Percentiles rank a stretch among this genome's conserved stretches.
These are phyloP conservation scores for Lamellibrachia columna DNA, from an alignment of 2,888 invertebrate genomes.

Conservation along the genomic window DNA sequence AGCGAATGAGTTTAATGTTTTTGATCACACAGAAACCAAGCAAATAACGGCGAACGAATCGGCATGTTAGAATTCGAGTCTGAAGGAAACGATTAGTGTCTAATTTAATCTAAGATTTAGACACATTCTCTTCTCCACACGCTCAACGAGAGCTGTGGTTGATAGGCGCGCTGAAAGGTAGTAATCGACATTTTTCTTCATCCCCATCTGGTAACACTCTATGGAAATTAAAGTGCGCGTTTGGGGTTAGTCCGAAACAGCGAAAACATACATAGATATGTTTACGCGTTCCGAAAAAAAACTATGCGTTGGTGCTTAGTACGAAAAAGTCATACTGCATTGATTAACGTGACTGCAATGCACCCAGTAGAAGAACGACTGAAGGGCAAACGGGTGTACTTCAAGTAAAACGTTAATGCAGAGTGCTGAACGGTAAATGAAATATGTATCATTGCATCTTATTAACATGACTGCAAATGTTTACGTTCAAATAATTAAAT, in stretches of 20 bases:
- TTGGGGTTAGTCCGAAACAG: neutral
- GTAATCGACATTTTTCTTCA: neutral
- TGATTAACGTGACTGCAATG: neutral
- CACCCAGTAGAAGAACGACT: neutral
- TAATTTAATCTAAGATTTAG: neutral
- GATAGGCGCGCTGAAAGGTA: neutral
- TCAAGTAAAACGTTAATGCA: no score
- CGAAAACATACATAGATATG: neutral
- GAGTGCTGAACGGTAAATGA: no score
- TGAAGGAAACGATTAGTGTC: no score
- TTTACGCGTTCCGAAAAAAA: neutral
- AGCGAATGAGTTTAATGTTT: neutral
- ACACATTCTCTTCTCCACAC: neutral
- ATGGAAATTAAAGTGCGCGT: neutral
- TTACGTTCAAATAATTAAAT: neutral
- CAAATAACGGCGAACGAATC: neutral
- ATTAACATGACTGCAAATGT: no score
- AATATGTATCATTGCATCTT: no score
- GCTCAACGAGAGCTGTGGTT: neutral
- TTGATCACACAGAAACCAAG: neutral
- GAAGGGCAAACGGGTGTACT: no score
- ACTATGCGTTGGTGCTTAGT: neutral
- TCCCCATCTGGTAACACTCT: neutral
- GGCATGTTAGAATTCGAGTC: neutral
- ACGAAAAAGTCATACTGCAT: neutral